These are phyloP conservation scores for Gallinago stenura DNA, from an alignment of 2,797 vertebrate genomes.

Conservation along the genomic window DNA sequence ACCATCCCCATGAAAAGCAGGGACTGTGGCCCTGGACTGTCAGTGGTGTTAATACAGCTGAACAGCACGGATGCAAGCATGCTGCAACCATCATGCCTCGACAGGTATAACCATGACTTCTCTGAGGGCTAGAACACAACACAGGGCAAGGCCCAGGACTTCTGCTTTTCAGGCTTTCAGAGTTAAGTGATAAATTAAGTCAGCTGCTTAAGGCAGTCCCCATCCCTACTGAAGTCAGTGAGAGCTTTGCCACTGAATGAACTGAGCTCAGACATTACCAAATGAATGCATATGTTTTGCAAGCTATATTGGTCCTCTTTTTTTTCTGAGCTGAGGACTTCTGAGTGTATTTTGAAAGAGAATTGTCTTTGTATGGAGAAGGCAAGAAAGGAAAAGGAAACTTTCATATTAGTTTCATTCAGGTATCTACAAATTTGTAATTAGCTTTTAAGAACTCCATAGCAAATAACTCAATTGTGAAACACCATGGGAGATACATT, in stretches of 20 bases:
- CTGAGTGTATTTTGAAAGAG: neutral
- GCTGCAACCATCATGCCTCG: fast-evolving
- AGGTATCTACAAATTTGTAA: neutral
- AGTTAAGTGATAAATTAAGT: neutral
- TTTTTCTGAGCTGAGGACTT: neutral
- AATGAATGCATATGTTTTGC: neutral
- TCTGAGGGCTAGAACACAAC: fast-evolving
- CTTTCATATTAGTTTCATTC: neutral
- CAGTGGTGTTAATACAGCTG: fast-evolving
- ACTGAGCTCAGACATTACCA: neutral
- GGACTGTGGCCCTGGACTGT: neutral
- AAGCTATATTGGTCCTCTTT: neutral
- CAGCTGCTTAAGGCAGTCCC: neutral
- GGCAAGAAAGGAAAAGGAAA: neutral
- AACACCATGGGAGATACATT: neutral
- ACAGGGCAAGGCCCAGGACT: neutral
- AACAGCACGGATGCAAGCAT: neutral
- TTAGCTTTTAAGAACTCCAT: neutral
- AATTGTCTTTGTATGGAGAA: neutral
- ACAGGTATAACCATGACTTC: neutral
- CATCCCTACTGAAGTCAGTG: fast-evolving
- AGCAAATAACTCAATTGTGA: slow-evolving; percentile 32
- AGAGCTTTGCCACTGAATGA: neutral
- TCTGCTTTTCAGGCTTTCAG: neutral
- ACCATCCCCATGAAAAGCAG: neutral